A percentile compares a stretch with the other conserved stretches of the same genome.
phyloP scores from a whole-genome alignment of 2,113 vertebrate species.

The Megalops atlanticus region DNA sequence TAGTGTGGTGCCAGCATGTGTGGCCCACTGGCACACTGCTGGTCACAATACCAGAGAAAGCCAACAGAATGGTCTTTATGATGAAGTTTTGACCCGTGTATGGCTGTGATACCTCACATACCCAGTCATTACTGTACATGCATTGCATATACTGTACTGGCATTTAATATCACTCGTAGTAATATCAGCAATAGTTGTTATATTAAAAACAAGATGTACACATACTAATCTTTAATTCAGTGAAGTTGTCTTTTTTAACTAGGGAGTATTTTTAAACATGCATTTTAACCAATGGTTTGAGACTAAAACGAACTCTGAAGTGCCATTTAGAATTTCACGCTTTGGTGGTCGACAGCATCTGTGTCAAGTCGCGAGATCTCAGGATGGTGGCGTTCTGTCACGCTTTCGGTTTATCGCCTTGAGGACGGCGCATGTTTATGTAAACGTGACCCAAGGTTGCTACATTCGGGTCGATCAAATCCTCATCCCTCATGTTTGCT shows the following conservation, averaged over 20 bases:
- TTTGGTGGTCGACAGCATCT: not conserved
- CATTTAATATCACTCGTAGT: not conserved
- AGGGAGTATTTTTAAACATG: not conserved
- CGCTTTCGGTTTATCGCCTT: not conserved
- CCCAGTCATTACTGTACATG: not conserved
- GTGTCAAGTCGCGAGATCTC: not conserved
- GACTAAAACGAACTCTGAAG: not conserved
- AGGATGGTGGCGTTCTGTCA: not conserved
- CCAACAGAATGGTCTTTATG: not conserved
- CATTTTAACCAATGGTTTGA: conserved; percentile 10
- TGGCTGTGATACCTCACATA: not conserved
- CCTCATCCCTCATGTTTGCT: too few relatives aligned
- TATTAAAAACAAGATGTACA: conserved; percentile 4
- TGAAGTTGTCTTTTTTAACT: not conserved
- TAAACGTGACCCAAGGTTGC: not conserved
- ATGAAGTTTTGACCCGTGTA: not conserved
- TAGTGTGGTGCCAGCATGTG: not conserved
- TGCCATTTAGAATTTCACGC: not conserved
- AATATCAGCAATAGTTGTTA: conserved; percentile 3
- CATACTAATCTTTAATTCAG: not conserved
- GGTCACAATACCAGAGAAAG: not conserved
- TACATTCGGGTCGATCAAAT: not conserved
- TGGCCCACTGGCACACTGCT: not conserved
- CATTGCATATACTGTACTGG: not conserved
- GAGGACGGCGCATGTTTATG: not conserved